Base-by-base conservation (phyloP, 53 echinoderm and acorn worm genomes). In the Actinopyga echinites region DNA sequence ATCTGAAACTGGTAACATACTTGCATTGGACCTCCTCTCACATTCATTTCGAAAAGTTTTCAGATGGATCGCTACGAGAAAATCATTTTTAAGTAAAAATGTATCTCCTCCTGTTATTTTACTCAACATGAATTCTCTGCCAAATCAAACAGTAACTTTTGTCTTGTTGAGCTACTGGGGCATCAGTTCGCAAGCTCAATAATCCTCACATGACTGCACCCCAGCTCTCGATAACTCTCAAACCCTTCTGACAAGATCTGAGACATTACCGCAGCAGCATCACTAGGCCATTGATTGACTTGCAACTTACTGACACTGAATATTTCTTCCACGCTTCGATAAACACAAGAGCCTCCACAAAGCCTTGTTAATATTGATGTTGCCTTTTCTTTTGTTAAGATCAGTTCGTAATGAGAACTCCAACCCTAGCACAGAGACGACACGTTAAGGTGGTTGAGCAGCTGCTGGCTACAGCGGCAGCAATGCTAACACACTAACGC, bases 311-410 rank as follows among this genome's bases (percentile, higher is more conserved):
- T 21, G 45, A 44, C 71, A 42, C 36, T 71, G 71, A 71, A 42
- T 42, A 71, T 71, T 71, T 71, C 71, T 71, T 71, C 71, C 71
- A 71, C 8, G 71, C 71, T 71, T 71, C 45, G 26, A 71, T 71
- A 42, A 44, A 37, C 42, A 71, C 24, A 23, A 68, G 71, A 42
- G 71, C 28, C 40, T 71, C 71, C 23, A 71, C 71, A 71, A 45
- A 71, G 71, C 71, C 71, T 71, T 71, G 71, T 71, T 71, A 71
- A 71, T 71, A 71, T 71, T 71, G 71, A 71, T 71, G 71, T 71
- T 63, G 28, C 30, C 31, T 28, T 31, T 71, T 34, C 45, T 40
- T 71, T 71, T 71, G 44, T 71, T 44, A 42, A 63, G 31, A 68
- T 38, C 15, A 71, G 71, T 71, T 71, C 21, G 38, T 71, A 71